Base-by-base conservation (phyloP, 2,113 vertebrate genomes). In the Sialia sialis region DNA sequence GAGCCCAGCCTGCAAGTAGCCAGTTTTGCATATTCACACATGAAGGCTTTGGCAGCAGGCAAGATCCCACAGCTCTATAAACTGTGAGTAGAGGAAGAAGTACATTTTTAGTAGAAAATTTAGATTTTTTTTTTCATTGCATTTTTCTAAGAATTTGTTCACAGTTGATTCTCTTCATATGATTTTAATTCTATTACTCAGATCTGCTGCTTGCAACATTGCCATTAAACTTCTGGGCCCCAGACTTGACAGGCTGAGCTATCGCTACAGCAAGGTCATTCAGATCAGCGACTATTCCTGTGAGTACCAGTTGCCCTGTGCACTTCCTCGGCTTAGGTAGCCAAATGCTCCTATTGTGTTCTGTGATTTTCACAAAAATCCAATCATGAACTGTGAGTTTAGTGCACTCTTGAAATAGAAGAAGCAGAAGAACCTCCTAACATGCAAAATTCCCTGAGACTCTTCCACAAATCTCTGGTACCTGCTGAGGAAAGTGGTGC, bases 21-120 rank as follows among this genome's bases (percentile, higher is more conserved):
- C 83, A 99, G 98, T 82, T 99, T 99, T 91, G 95, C 97, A 25
- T 98, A 98, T 59, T 98, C 98, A 41, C 97, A 99, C 86, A 98
- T 99, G 93, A 98, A 98, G 94, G 93, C 97, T 67, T 83, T 99
- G 95, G 97, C 98, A 75, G 97, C 46, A 84, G 97, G 97, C 93
- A 97, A 92, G 19, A 93, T 97, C 25, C 96, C 98, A 34, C 97
- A 98, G 63, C 94, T 97, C 74, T 87, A 97, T 38, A 70, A 97
- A 68, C 89, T 99, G 99, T 99, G 98, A 98, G 98, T 95, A 93
- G 26, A 76, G 23, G 58, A 78, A 83, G 17, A 64, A 88, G 30
- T 52, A 63, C 3, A 19, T 29, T 83, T 88, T 82, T 54, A 63
- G 34, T 58, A 70, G 62, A 30, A 94, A 87, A 84, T 6, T 2